Percentiles rank a stretch among this genome's conserved stretches.
Conservation (phyloP, 2,113 vertebrate species). For the Daubentonia madagascariensis region DNA sequence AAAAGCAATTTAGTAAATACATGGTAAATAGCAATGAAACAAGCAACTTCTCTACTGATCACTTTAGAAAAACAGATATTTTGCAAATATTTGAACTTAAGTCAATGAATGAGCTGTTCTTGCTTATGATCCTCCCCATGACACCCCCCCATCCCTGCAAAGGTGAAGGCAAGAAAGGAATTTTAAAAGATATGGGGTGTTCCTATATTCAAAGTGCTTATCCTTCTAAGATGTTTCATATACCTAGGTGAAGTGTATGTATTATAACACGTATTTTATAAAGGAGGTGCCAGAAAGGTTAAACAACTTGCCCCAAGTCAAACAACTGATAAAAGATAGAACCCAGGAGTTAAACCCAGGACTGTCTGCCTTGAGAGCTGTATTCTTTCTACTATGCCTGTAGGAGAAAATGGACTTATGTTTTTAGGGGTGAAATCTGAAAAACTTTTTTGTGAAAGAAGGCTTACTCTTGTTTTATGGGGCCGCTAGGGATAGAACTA, state of each 20-base stretch:
- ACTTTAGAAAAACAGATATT: background rate
- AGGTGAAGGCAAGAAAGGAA: background rate
- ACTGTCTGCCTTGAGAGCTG: background rate
- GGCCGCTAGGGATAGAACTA: background rate
- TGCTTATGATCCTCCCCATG: background rate
- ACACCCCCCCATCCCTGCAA: background rate
- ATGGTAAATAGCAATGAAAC: background rate
- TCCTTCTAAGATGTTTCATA: background rate
- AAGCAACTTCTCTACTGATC: background rate
- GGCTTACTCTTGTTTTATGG: background rate
- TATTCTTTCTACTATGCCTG: background rate
- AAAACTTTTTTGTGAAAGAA: background rate
- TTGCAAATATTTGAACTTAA: background rate
- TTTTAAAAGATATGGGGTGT: background rate
- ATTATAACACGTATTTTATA: background rate
- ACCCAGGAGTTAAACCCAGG: background rate
- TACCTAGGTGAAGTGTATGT: background rate
- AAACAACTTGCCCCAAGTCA: background rate
- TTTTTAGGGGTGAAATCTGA: background rate
- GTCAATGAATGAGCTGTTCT: background rate
- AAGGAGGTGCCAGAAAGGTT: background rate
- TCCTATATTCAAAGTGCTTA: background rate
- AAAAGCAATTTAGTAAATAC: background rate
- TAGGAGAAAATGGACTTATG: background rate
- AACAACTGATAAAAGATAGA: background rate